A percentile compares a stretch with the other conserved stretches of the same genome.
Evolutionary conservation across 2,797 vertebrate genomes (phyloP).

Genomic region (Basileuterus tristriatus): DNA sequence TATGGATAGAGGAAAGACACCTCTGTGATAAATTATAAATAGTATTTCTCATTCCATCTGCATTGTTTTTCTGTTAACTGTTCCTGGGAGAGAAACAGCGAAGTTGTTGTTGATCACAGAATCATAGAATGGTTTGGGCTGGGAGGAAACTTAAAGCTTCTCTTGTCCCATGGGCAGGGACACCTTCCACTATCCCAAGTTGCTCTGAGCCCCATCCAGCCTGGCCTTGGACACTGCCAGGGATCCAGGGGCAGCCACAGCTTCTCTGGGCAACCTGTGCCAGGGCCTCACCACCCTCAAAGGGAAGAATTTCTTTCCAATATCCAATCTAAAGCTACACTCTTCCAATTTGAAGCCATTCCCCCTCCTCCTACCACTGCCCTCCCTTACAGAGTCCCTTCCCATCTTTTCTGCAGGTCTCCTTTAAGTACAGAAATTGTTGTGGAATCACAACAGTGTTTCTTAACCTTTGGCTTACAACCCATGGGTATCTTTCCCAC

Average conservation of each 20-base stretch:
- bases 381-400: background rate
- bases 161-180: background rate
- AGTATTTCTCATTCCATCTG: background rate
- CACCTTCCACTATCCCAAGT: background rate
- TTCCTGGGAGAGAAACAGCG: background rate
- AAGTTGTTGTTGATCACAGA: background rate
- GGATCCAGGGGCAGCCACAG: background rate
- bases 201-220: background rate
- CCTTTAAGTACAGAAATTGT: background rate
- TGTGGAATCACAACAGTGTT: background rate
- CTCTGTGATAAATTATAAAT: background rate
- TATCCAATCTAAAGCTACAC: background rate
- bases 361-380: background rate
- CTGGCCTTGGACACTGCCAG: background rate
- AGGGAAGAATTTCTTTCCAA: background rate
- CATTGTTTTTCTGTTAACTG: background rate
- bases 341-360: background rate
- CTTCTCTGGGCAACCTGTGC: background rate
- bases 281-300: accelerated
- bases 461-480: background rate
- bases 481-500: background rate
- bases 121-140: background rate
- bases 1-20: background rate
- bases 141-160: background rate
- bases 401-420: background rate